Conservation (phyloP, 2,113 vertebrate genomes). For the Callipepla squamata region DNA sequence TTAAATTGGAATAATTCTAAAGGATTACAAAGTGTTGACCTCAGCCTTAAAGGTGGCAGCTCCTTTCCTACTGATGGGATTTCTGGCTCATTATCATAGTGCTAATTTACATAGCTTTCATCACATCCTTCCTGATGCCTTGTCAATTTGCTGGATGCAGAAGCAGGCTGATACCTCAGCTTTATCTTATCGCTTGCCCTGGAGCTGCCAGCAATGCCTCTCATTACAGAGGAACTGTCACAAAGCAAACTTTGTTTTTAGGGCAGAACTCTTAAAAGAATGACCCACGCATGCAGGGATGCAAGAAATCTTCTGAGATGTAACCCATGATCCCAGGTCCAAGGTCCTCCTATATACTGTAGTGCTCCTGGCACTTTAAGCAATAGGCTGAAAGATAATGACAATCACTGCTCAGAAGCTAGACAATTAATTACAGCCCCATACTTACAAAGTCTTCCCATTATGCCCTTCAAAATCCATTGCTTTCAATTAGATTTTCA, state of each 20-base stretch:
- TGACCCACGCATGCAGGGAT: neutral
- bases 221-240: conserved; percentile 5
- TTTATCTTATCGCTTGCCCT: neutral
- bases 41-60: neutral
- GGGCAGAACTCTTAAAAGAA: neutral
- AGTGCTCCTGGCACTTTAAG: neutral
- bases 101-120: conserved; percentile 50
- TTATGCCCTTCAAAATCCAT: neutral
- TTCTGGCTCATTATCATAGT: conserved; percentile 10
- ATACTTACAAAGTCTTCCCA: neutral
- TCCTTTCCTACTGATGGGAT: neutral
- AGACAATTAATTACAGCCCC: neutral
- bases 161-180: neutral
- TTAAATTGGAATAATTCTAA: neutral
- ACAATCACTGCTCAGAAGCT: neutral
- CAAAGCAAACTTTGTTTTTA: neutral
- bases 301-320: neutral
- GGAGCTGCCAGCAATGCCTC: neutral
- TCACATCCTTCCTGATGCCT: neutral
- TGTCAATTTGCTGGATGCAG: neutral
- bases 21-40: neutral
- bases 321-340: neutral
- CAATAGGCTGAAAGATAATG: neutral
- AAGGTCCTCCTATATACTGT: neutral
- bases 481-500: neutral